A percentile compares a stretch with the other conserved stretches of the same genome.
Evolutionary conservation across 2,113 vertebrate species (phyloP).

Genomic region (Takifugu flavidus): DNA sequence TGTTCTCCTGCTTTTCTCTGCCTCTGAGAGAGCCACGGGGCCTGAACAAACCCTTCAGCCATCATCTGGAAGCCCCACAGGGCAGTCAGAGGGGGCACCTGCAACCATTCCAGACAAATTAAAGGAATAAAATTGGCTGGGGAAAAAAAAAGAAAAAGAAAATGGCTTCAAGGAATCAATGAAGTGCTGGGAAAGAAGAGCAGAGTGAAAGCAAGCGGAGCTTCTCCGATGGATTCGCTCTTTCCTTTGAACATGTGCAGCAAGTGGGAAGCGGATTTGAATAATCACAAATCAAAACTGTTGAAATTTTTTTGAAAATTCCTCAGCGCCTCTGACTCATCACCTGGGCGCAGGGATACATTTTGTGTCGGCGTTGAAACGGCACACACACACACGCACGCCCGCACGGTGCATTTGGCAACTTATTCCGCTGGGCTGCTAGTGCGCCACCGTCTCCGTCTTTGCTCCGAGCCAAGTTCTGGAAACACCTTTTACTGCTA

Average conservation of each 20-base stretch:
- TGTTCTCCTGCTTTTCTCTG: neutral
- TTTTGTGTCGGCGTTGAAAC: constrained; percentile 45
- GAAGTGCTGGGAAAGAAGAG: neutral
- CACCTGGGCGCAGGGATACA: constrained; percentile 19
- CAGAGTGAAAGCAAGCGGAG: constrained; percentile 26
- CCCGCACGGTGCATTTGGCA: constrained; percentile 14
- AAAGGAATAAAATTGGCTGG: constrained; percentile 27
- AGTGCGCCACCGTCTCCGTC: constrained; percentile 12
- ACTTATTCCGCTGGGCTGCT: constrained; percentile 25
- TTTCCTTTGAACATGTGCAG: constrained; percentile 19
- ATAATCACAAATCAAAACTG: constrained; percentile 47
- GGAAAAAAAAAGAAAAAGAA: constrained; percentile 4
- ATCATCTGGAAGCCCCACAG: constrained; percentile 49
- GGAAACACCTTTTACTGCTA: constrained; percentile 22
- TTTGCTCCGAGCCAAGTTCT: constrained; percentile 28
- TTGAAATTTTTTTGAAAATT: constrained; percentile 13
- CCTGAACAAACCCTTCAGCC: constrained; percentile 42
- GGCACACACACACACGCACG: constrained; percentile 22
- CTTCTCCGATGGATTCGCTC: constrained; percentile 23
- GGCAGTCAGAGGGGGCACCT: constrained; percentile 49
- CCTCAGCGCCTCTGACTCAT: constrained; percentile 36
- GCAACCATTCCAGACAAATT: constrained; percentile 47
- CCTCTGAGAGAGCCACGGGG: constrained; percentile 33
- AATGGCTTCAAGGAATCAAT: constrained; percentile 12
- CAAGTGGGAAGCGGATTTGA: constrained; percentile 46